A percentile compares a stretch with the other conserved stretches of the same genome.
Conservation (phyloP, 2,113 vertebrate genomes). For the Rhodinocichla rosea region DNA sequence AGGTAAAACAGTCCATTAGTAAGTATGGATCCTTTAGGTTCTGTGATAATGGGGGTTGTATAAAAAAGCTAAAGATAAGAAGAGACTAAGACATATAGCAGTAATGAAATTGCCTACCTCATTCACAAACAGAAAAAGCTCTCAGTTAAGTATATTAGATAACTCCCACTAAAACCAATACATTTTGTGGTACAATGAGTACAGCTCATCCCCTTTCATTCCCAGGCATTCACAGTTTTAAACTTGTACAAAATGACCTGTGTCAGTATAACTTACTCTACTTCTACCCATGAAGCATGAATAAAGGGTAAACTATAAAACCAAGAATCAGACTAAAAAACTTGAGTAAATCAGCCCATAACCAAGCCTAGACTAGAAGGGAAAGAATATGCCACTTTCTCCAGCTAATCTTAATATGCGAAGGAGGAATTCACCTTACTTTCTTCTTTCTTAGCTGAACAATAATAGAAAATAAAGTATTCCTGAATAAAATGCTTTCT, state of each 20-base stretch:
- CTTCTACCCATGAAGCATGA: not conserved
- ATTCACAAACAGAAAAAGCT: slow-evolving; percentile 12
- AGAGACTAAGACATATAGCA: not conserved
- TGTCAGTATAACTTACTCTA: not conserved
- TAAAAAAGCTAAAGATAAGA: not conserved
- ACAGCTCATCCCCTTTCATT: not conserved
- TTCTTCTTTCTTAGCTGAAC: not conserved
- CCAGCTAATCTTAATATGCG: not conserved
- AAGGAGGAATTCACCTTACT: not conserved
- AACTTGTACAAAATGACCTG: not conserved
- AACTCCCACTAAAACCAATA: not conserved
- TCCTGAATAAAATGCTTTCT: not conserved
- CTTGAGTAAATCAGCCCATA: not conserved
- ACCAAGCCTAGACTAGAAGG: not conserved
- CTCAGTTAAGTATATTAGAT: not conserved
- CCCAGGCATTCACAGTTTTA: not conserved
- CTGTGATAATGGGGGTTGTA: not conserved
- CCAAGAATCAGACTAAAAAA: not conserved
- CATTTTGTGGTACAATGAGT: not conserved
- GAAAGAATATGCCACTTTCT: not conserved
- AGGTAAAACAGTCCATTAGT: not conserved
- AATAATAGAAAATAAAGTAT: not conserved
- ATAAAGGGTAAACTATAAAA: not conserved
- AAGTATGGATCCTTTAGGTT: not conserved
- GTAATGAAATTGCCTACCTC: not conserved